Conservation (phyloP, 2,113 vertebrate genomes). For the Cyanocitta stelleri region DNA sequence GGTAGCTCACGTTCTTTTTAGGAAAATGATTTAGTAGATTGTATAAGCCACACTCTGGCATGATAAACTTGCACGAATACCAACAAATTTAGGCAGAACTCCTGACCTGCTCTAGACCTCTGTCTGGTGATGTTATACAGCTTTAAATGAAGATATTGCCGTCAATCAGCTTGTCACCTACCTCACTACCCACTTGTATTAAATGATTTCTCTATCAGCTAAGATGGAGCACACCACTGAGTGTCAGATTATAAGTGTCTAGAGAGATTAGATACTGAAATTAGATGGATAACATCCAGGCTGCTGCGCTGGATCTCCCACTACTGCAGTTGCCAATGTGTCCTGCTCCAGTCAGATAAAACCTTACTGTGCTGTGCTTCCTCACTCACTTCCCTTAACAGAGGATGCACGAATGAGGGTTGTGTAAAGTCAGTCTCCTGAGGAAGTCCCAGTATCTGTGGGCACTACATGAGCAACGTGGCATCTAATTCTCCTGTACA, state of each 20-base stretch:
- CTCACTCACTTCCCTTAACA: not conserved
- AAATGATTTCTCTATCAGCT: constrained; percentile 60
- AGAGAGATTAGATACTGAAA: constrained; percentile 58
- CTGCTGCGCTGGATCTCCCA: not conserved
- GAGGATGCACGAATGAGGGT: not conserved
- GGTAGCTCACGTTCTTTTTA: not conserved
- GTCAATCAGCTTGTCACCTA: constrained; percentile 59
- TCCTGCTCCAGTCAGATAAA: not conserved
- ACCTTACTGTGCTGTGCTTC: not conserved
- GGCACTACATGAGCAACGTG: not conserved
- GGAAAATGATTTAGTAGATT: not conserved
- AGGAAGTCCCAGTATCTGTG: not conserved
- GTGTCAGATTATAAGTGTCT: constrained; percentile 58
- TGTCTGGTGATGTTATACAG: not conserved
- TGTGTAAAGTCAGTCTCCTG: not conserved
- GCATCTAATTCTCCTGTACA: not conserved
- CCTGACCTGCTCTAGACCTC: not conserved
- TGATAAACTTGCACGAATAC: not conserved
- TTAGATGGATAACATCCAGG: constrained; percentile 46
- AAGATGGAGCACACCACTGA: constrained; percentile 49
- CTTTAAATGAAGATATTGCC: constrained; percentile 22
- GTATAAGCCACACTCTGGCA: not conserved
- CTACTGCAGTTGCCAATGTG: not conserved
- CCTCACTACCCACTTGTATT: constrained; percentile 52
- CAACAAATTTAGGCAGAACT: not conserved